Evolutionary conservation across 2,797 vertebrate species (phyloP), one percentile per base, ranked within the genome.

Genomic region (Hippocampus kuda): DNA sequence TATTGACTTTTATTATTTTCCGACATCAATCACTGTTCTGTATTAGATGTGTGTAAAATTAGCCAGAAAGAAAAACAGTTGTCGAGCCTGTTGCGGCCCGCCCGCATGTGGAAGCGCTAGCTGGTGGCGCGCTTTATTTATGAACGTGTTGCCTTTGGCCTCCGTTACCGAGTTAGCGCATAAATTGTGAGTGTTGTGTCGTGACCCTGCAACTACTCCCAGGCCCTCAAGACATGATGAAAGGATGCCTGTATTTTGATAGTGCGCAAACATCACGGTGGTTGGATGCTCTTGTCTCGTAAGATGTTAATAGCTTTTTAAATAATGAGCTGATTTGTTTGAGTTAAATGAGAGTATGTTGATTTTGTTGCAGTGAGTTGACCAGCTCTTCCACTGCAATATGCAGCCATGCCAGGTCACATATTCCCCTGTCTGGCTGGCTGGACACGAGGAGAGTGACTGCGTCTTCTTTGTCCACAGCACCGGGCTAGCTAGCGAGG

Each of bases 181-280:
- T 88, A 85, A 89, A 87, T 88, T 84, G 73, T 79, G 61, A 84
- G 71, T 86, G 82, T 84, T 84, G 73, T 81, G 77, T 81, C 79
- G 68, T 83, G 85, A 86, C 83, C 83, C 70, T n/a, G 73, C 73
- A 75, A 83, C 77, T 80, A 83, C 84, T 85, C 82, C 80, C 75
- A 75, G 67, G 41, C 61, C 61, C 61, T 64, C 16, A 24, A 44
- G 62, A 46, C 62, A 46, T 44, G 24, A 57, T 57, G 26, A 27
- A 27, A 57, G 13, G 56, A 27, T 13, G 24, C 11, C 24, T 44
- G 13, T 64, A 44, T 44, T 64, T 42, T 24, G 62, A 64, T 64
- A 42, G 12, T 24, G 12, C 15, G 34, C 30, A 62, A 44, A 44
- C 38, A 24, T 44, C 5, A n/a, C 7, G 0, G 41, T 44, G 61